Base-by-base conservation (phyloP, 2,888 invertebrate genomes). In the Hydropsyche betteni region DNA sequence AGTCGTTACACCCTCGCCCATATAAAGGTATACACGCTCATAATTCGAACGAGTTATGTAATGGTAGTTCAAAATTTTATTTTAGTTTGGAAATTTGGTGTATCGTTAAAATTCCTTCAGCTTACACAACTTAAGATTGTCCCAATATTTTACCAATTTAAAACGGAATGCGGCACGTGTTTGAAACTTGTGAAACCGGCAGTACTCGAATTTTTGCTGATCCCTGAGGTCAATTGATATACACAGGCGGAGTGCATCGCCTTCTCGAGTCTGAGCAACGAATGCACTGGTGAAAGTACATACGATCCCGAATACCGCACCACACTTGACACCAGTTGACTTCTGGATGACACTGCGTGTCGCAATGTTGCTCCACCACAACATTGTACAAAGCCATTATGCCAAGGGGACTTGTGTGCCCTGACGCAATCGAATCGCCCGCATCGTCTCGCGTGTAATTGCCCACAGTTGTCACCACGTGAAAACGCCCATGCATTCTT, bases 301-400 rank as follows among this genome's bases (percentile, higher is more conserved):
- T 34, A 51, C 70, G 69, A 16, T 16, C 50, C n/a, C 64, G 73
- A 72, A 72, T 72, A 72, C 72, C 76, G 75, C 77, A 64, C 72
- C 68, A 75, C 74, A 79, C 79, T 79, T 79, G 79, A 79, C 79
- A 74, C 68, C 79, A 76, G 74, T 79, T 79, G 76, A 79, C 79
- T 76, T 71, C 69, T 38, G 53, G 58, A 77, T 79, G 79, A 69
- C 76, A 77, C 75, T 79, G 79, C 77, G 77, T 77, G 79, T 75
- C 74, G 76, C 79, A 75, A 36, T 24, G 50, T 24, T 71, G 51
- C 73, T 58, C 52, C 16, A 24, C 68, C 69, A 68, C 58, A 44
- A 36, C 64, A 33, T n/a, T 14, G 55, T 24, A 44, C 58, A 33
- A 68, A 70, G 72, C 75, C 75, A 75, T 77, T 10, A 10, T 6